Conservation (phyloP, 1,140 invertebrate genomes). For the Yoshiicerus persimilis region DNA sequence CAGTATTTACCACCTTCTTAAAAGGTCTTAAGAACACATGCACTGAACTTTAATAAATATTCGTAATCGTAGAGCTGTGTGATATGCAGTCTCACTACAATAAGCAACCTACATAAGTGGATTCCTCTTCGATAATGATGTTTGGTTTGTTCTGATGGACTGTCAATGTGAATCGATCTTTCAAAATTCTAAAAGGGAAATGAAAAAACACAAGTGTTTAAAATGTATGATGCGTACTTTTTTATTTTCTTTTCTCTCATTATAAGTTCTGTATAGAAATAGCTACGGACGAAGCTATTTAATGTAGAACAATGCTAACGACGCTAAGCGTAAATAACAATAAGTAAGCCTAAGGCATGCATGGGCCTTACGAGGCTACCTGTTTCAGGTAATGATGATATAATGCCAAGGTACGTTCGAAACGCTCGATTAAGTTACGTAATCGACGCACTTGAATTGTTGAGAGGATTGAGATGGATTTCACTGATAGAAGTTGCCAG, state of each 20-base stretch:
- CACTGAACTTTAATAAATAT: too few species aligned
- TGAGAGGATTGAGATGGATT: neutral
- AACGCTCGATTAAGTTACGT: neutral
- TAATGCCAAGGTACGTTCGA: neutral
- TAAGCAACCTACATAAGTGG: neutral
- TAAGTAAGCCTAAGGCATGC: neutral
- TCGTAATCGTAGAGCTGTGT: too few species aligned
- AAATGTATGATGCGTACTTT: neutral
- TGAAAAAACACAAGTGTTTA: neutral
- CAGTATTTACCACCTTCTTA: too few species aligned
- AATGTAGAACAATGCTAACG: neutral
- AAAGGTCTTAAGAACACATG: too few species aligned
- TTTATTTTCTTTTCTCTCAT: neutral
- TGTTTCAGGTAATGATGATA: neutral
- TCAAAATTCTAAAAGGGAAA: neutral
- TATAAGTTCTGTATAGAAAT: neutral
- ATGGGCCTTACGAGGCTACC: too few species aligned
- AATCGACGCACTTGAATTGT: neutral
- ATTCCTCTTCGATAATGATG: neutral
- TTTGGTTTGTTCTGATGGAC: neutral
- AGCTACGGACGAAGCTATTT: neutral
- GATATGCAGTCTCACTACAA: neutral
- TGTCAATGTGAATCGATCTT: neutral
- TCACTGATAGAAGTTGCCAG: neutral
- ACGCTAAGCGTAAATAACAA: neutral